Conservation (phyloP, 2,888 invertebrate genomes). For the Altica lythri region DNA sequence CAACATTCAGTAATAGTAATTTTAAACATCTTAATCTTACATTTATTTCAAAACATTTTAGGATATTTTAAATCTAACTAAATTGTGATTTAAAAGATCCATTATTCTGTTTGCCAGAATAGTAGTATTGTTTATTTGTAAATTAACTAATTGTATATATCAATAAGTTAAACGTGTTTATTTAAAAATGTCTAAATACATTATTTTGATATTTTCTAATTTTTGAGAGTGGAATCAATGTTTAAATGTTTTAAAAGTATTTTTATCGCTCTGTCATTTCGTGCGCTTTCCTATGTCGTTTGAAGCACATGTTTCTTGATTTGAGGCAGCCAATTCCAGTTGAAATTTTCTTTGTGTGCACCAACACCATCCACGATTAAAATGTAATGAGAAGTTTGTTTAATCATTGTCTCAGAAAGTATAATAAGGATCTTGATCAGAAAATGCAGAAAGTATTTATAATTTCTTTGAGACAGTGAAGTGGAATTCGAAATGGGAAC, state of each 20-base stretch:
- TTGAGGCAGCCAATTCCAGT: slow-evolving; percentile 5
- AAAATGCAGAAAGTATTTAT: not conserved
- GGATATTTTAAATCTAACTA: no score
- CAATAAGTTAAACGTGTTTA: slow-evolving; percentile 25
- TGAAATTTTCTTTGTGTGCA: slow-evolving; percentile 11
- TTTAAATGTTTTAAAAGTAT: slow-evolving; percentile 23
- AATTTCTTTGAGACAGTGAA: slow-evolving; percentile 21
- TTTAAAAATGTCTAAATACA: slow-evolving; percentile 21
- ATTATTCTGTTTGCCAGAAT: no score
- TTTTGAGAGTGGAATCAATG: slow-evolving; percentile 27
- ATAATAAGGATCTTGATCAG: not conserved
- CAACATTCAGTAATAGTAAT: slow-evolving; percentile 39
- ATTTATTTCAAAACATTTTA: not conserved
- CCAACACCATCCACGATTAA: slow-evolving; percentile 17
- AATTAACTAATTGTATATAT: no score
- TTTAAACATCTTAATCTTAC: not conserved
- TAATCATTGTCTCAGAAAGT: slow-evolving; percentile 21
- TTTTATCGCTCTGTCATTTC: slow-evolving; percentile 25
- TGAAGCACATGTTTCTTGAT: slow-evolving; percentile 17
- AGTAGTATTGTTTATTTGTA: slow-evolving; percentile 26
- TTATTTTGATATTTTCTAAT: slow-evolving; percentile 21
- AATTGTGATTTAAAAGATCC: no score
- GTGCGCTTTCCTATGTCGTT: slow-evolving; percentile 21
- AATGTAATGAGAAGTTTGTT: slow-evolving; percentile 16
- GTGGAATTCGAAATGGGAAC: slow-evolving; percentile 24